Evolutionary conservation across 2,113 vertebrate species (phyloP).

Genomic region (Cynopterus brachyotis): DNA sequence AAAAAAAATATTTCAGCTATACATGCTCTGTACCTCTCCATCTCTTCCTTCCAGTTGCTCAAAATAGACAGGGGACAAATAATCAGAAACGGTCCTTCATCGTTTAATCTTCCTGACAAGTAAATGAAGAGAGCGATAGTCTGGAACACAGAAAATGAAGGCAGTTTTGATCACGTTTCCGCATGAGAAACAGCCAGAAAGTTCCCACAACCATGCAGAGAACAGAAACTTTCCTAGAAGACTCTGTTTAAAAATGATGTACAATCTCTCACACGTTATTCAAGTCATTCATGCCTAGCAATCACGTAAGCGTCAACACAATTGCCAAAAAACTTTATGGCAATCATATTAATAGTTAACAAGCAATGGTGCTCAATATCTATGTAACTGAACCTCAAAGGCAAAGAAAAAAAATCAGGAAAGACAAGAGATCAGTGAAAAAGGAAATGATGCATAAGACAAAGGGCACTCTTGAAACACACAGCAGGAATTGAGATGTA

Average conservation of each 20-base stretch:
- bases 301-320: background rate
- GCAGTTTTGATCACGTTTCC: background rate
- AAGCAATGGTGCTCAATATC: background rate
- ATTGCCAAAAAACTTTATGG: background rate
- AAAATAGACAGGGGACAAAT: slow-evolving; percentile 93
- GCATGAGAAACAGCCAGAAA: background rate
- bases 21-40: slow-evolving; percentile 83
- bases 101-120: slow-evolving; percentile 81
- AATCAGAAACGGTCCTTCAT: slow-evolving; percentile 89
- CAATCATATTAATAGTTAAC: background rate
- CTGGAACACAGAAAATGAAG: slow-evolving; percentile 81
- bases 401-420: background rate
- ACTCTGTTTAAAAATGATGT: background rate
- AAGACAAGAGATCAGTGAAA: slow-evolving; percentile 4
- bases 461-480: background rate
- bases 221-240: background rate
- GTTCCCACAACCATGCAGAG: background rate
- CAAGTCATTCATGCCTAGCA: background rate
- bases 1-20: background rate
- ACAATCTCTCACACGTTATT: background rate
- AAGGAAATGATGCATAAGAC: background rate
- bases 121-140: slow-evolving; percentile 91
- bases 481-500: background rate
- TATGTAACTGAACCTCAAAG: background rate
- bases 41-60: slow-evolving; percentile 93